Percentiles rank a stretch among this genome's conserved stretches.
Evolutionary conservation across 2,888 invertebrate genomes (phyloP).

Genomic region (Neoitamus cyanurus): DNA sequence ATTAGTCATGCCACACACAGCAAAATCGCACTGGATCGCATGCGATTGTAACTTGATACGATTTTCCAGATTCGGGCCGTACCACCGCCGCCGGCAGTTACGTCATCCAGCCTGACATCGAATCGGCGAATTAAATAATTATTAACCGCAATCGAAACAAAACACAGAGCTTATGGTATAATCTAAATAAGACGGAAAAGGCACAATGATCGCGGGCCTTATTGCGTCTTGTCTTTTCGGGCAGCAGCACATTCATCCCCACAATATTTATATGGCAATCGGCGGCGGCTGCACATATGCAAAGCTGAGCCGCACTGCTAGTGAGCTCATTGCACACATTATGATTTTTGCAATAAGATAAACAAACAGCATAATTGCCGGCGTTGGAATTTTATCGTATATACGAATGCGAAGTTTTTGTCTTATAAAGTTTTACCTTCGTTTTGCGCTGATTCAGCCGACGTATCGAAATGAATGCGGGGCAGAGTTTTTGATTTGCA

Average conservation of each 20-base stretch:
- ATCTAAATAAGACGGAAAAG: not conserved
- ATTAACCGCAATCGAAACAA: not conserved
- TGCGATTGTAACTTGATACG: not conserved
- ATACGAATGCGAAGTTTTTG: not conserved
- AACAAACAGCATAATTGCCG: conserved; percentile 5
- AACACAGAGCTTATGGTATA: not conserved
- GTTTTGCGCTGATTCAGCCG: conserved; percentile 62
- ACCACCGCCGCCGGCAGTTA: not conserved
- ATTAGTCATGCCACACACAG: conserved; percentile 1
- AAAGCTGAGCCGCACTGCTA: not conserved
- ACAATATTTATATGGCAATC: not conserved
- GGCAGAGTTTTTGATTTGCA: conserved; percentile 67
- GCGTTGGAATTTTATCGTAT: not conserved
- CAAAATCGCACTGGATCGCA: not conserved
- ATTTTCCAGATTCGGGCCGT: not conserved
- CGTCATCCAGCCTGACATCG: conserved; percentile 10
- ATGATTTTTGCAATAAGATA: not conserved
- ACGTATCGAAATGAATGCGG: conserved; percentile 66
- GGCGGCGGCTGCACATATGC: not conserved
- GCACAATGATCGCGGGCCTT: not conserved
- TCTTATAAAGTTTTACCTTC: conserved; percentile 61
- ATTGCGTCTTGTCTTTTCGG: not conserved
- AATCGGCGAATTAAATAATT: not conserved
- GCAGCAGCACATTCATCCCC: not conserved
- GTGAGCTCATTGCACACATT: not conserved